These are phyloP conservation scores for Gryon sp. DNA, from an alignment of 1,140 invertebrate species.

Conservation along the genomic window DNA sequence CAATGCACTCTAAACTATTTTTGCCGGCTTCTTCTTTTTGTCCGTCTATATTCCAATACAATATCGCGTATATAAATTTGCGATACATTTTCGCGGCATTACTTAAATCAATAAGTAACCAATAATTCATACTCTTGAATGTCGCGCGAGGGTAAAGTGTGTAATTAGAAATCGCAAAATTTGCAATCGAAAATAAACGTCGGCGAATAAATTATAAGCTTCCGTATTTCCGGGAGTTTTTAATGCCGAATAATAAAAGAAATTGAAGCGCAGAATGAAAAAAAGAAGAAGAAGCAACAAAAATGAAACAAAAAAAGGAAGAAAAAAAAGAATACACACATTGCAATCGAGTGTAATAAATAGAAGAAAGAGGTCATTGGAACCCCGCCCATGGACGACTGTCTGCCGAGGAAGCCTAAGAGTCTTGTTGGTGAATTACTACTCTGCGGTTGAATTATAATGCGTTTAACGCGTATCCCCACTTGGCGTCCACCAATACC, in stretches of 20 bases:
- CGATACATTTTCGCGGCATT: constrained; percentile 43
- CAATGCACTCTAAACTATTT: too few relatives aligned
- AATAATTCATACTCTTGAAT: constrained; percentile 12
- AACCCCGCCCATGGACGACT: constrained; percentile 70
- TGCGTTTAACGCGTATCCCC: constrained; percentile 68
- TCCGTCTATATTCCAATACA: too few relatives aligned
- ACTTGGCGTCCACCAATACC: too few relatives aligned
- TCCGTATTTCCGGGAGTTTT: too few relatives aligned
- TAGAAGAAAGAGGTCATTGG: constrained; percentile 66
- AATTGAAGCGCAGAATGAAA: too few relatives aligned
- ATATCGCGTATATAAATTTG: constrained; percentile 43
- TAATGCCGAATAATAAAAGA: too few relatives aligned
- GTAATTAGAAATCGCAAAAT: too few relatives aligned
- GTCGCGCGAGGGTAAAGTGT: too few relatives aligned
- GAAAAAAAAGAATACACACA: neutral
- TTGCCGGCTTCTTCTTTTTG: constrained; percentile 38
- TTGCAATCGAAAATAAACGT: too few relatives aligned
- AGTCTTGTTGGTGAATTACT: constrained; percentile 72
- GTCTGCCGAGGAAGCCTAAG: constrained; percentile 72
- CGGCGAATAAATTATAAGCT: too few relatives aligned
- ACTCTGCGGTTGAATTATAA: constrained; percentile 74
- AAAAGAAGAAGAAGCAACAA: too few relatives aligned
- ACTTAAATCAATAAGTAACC: constrained; percentile 42
- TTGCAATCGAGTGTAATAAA: constrained; percentile 65
- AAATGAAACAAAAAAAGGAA: neutral